These are phyloP conservation scores for Agelastica alni DNA, from an alignment of 2,888 invertebrate genomes.

Conservation along the genomic window DNA sequence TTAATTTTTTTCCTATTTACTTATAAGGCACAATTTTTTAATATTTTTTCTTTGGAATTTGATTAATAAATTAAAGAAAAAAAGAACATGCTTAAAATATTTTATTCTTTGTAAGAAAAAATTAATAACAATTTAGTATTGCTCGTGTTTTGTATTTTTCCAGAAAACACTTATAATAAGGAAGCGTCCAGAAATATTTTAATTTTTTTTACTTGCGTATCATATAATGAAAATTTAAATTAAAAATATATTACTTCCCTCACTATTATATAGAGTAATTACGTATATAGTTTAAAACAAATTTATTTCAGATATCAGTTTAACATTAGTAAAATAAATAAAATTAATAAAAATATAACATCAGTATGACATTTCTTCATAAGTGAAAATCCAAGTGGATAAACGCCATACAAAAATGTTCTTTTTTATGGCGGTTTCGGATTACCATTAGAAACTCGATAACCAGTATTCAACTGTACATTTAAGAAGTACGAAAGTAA, in stretches of 20 bases:
- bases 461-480: too few relatives aligned
- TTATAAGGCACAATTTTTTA: slow-evolving; percentile 33
- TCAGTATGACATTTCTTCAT: too few relatives aligned
- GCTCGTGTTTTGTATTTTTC: slow-evolving; percentile 8
- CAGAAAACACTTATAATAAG: slow-evolving; percentile 10
- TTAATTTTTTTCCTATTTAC: slow-evolving; percentile 18
- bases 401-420: too few relatives aligned
- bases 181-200: slow-evolving; percentile 19
- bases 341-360: too few relatives aligned
- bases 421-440: too few relatives aligned
- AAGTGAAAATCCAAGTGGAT: too few relatives aligned
- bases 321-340: too few relatives aligned
- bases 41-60: slow-evolving; percentile 12
- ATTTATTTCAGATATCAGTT: too few relatives aligned
- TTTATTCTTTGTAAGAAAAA: slow-evolving; percentile 29
- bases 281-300: background rate
- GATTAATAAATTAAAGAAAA: slow-evolving; percentile 21
- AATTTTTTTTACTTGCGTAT: too few relatives aligned
- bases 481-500: too few relatives aligned
- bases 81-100: slow-evolving; percentile 15
- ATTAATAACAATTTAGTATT: slow-evolving; percentile 18
- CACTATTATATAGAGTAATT: background rate
- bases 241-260: background rate
- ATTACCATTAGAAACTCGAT: too few relatives aligned
- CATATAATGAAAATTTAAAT: background rate